Evolutionary conservation across 2,113 vertebrate genomes (phyloP), one percentile per base, ranked within the genome.

Genomic region (Prunella himalayana): DNA sequence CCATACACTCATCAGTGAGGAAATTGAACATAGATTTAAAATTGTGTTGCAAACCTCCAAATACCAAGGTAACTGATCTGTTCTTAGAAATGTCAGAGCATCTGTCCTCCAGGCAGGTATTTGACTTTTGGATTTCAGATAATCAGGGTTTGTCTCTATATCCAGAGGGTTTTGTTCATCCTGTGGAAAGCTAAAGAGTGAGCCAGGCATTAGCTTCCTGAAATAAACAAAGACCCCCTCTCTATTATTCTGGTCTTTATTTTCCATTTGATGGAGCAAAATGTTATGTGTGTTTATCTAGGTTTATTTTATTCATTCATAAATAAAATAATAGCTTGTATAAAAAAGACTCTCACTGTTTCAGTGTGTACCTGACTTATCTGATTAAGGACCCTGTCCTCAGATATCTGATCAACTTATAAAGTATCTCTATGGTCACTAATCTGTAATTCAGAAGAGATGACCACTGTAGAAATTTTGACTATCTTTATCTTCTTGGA

Each of bases 1-100:
- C 33, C 0, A 0, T 54, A 3, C 6, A 3, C 10, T 5, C 24
- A 12, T 11, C 15, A 9, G 30, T 0, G 2, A 51, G 28, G 8
- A 24, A 87, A 8, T 41, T 25, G 54, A 66, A 44, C 4, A 4
- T 10, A 79, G 37, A 25, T 49, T 91, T 76, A n/a, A 93, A 85
- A 61, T 61, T n/a, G 13, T 81, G 30, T 41, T 93, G 53, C 23
- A 76, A 15, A 25, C 42, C 41, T 91, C 23, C 70, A 72, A 28
- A 60, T 82, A 49, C 9, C 13, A 15, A 72, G 28, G 65, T 61
- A 83, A 41, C 21, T n/a, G 31, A 66, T 75, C 33, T 47, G 27
- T 85, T 90, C 39, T 64, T 49, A 44, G 41, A 37, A 76, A 12
- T 85, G 49, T 57, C 13, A 41, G 16, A 82, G 53, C 78, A 45